A percentile compares a stretch with the other conserved stretches of the same genome.
Evolutionary conservation across 2,888 invertebrate genomes (phyloP).

Genomic region (Drosophila atroscutellata): DNA sequence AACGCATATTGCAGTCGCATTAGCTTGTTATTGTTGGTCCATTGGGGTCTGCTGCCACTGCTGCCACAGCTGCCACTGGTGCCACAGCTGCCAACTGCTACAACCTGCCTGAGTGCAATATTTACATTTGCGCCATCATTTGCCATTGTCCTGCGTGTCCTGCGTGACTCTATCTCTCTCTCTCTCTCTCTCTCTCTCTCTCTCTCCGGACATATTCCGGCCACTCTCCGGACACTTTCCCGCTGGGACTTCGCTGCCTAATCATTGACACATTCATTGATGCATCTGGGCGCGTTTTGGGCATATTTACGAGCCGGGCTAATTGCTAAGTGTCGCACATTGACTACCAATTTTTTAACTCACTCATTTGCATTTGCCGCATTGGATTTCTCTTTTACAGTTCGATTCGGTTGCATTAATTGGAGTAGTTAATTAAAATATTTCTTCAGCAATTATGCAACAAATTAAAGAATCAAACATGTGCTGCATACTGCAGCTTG

Average conservation of each 20-base stretch:
- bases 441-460: slow-evolving; percentile 24
- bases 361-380: slow-evolving; percentile 14
- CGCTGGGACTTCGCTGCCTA: slow-evolving; percentile 43
- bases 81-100: slow-evolving; percentile 11
- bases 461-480: slow-evolving; percentile 15
- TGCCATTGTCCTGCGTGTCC: slow-evolving; percentile 41
- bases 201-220: background rate
- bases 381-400: background rate
- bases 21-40: slow-evolving; percentile 62
- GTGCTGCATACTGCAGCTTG: slow-evolving; percentile 25
- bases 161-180: background rate
- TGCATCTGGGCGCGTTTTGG: slow-evolving; percentile 58
- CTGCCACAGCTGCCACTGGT: background rate
- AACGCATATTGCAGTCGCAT: slow-evolving; percentile 67
- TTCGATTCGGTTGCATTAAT: slow-evolving; percentile 18
- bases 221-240: background rate
- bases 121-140: slow-evolving; percentile 70
- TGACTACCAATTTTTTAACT: slow-evolving; percentile 11
- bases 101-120: slow-evolving; percentile 55
- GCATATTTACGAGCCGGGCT: slow-evolving; percentile 66
- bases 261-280: slow-evolving; percentile 79
- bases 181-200: background rate
- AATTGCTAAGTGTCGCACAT: slow-evolving; percentile 51
- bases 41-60: slow-evolving; percentile 25
- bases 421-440: slow-evolving; percentile 22